Conservation (phyloP, 2,888 invertebrate genomes). For the Cremastobaeus sp. region DNA sequence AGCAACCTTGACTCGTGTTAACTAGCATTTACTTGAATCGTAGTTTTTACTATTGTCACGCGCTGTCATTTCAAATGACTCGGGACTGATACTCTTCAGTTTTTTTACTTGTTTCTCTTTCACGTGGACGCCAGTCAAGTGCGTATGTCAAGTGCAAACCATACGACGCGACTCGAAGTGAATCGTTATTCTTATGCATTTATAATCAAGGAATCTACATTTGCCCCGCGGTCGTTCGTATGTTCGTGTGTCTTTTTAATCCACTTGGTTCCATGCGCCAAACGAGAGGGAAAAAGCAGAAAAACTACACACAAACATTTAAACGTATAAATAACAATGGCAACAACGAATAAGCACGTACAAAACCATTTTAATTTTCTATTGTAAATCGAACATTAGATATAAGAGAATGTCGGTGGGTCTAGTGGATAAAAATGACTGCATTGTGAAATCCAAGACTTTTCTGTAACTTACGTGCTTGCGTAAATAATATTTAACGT, state of each 20-base stretch:
- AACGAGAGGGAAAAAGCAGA: too few relatives aligned
- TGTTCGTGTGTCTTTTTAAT: background rate
- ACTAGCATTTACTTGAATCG: slow-evolving; percentile 36
- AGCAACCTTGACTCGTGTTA: slow-evolving; percentile 23
- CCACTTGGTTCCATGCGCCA: too few relatives aligned
- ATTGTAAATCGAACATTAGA: too few relatives aligned
- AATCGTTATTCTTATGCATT: slow-evolving; percentile 22
- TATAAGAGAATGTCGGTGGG: too few relatives aligned
- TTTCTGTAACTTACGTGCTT: slow-evolving; percentile 20
- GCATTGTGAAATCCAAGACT: too few relatives aligned
- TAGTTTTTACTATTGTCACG: slow-evolving; percentile 35
- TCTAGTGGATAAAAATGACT: too few relatives aligned
- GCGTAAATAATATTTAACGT: slow-evolving; percentile 2
- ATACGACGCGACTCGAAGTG: background rate
- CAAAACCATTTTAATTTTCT: slow-evolving; percentile 36
- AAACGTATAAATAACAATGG: too few relatives aligned
- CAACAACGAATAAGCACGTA: too few relatives aligned
- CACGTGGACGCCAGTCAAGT: background rate
- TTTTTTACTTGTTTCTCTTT: background rate
- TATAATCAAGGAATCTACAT: too few relatives aligned
- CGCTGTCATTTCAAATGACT: slow-evolving; percentile 25
- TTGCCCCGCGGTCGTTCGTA: too few relatives aligned
- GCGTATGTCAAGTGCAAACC: too few relatives aligned
- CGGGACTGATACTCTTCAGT: slow-evolving; percentile 13
- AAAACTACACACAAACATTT: too few relatives aligned